Conservation (phyloP, 2,797 vertebrate genomes). For the Podarcis siculus region DNA sequence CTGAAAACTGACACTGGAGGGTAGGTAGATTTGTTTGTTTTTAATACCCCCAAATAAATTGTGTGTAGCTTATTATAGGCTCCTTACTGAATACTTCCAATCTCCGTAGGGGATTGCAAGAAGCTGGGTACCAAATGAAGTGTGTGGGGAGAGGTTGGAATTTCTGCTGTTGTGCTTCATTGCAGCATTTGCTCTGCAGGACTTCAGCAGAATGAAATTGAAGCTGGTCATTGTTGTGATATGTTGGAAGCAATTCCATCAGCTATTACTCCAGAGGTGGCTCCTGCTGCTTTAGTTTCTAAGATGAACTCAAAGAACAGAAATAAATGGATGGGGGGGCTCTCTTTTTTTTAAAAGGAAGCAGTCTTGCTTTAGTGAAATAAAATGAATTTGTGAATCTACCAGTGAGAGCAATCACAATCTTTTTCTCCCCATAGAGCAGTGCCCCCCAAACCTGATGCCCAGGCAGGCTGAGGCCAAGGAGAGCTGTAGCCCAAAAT, state of each 20-base stretch:
- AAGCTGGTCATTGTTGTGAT: background rate
- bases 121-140: background rate
- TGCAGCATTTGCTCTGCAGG: background rate
- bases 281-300: background rate
- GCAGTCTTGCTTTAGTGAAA: background rate
- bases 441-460: no score
- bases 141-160: no score
- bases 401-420: background rate
- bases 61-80: background rate
- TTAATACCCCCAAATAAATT: background rate
- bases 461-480: no score
- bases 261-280: background rate
- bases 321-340: no score
- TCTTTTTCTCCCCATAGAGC: background rate
- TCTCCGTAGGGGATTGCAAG: background rate
- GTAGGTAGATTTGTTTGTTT: background rate
- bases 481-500: no score
- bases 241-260: slow-evolving; percentile 6
- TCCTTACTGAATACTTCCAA: background rate
- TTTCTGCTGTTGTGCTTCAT: background rate
- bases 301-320: background rate
- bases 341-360: background rate
- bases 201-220: background rate
- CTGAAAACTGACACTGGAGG: background rate
- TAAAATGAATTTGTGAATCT: background rate